phyloP scores from a whole-genome alignment of 2,797 vertebrate species.

The Pampus argenteus region DNA sequence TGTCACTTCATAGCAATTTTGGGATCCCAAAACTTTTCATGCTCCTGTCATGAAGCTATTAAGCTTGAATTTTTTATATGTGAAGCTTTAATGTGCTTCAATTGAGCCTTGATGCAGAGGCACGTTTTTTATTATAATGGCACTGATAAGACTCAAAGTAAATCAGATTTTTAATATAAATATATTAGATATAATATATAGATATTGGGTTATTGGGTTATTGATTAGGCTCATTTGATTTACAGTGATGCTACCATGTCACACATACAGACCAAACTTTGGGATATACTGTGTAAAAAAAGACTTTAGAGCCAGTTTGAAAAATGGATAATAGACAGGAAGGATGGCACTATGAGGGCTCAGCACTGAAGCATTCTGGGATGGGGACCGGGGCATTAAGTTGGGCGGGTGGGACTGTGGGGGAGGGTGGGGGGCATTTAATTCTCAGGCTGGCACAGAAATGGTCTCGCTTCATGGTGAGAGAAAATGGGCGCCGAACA shows the following conservation, averaged over 20 bases:
- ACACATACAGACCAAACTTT: not conserved
- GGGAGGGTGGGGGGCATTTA: constrained; percentile 17
- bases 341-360: constrained; percentile 19
- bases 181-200: too few relatives aligned
- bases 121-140: constrained; percentile 29
- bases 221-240: not conserved
- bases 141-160: not conserved
- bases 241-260: not conserved
- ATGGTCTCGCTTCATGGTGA: constrained; percentile 78
- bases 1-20: constrained; percentile 76
- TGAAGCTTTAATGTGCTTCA: constrained; percentile 52
- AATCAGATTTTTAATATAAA: too few relatives aligned
- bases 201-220: too few relatives aligned
- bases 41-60: constrained; percentile 51
- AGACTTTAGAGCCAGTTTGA: constrained; percentile 6
- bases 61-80: constrained; percentile 45
- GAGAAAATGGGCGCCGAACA: constrained; percentile 72
- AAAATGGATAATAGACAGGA: constrained; percentile 12
- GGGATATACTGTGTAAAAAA: not conserved
- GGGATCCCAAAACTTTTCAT: constrained; percentile 70
- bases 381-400: constrained; percentile 48
- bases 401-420: too few relatives aligned
- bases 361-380: constrained; percentile 60
- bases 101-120: constrained; percentile 58
- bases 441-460: constrained; percentile 77